Evolutionary conservation across 2,113 vertebrate genomes (phyloP), one percentile per base, ranked within the genome.

Genomic region (Rhinolophus sinicus): DNA sequence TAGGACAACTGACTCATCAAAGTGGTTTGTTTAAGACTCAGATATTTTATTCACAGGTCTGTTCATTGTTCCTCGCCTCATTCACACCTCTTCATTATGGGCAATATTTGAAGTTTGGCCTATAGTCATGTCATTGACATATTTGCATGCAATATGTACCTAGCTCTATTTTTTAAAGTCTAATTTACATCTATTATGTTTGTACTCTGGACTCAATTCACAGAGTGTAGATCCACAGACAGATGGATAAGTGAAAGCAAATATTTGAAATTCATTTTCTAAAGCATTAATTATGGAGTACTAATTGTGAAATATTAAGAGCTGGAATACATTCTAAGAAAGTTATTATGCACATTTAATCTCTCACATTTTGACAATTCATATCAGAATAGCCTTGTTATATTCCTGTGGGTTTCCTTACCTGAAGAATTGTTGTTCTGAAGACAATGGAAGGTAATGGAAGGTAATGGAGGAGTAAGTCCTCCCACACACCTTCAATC

Each of bases 261-360:
- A 58, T 64, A 40, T 30, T 82, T 86, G 50, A 72, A 94, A 89
- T 75, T 73, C 50, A 64, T 89, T 93, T 96, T 70, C 70, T 84
- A 19, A 95, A 62, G 6, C 40, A 65, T 62, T 94, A 86, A 44
- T 54, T 58, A 14, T 91, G 77, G 38, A 90, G 12, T 83, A 10
- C 78, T 86, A 19, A n/a, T 93, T 64, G 2, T 80, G 56, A 83
- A 60, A 24, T 64, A 81, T 78, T 76, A 93, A 54, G 26, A 47
- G 6, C 19, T 85, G 24, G 70, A 52, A 8, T 72, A 9, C 69
- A 12, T 67, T 40, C 80, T 95, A 62, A 90, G 54, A 70, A 93
- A 24, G 13, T 65, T 47, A 70, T 76, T 40, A 50, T 52, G 52
- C 28, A 58, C 4, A 44, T 58, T 80, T 84, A 35, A 35, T 67